A percentile compares a stretch with the other conserved stretches of the same genome.
These are phyloP conservation scores for Actinemys pallida DNA, from an alignment of 2,113 vertebrate genomes.

Conservation along the genomic window DNA sequence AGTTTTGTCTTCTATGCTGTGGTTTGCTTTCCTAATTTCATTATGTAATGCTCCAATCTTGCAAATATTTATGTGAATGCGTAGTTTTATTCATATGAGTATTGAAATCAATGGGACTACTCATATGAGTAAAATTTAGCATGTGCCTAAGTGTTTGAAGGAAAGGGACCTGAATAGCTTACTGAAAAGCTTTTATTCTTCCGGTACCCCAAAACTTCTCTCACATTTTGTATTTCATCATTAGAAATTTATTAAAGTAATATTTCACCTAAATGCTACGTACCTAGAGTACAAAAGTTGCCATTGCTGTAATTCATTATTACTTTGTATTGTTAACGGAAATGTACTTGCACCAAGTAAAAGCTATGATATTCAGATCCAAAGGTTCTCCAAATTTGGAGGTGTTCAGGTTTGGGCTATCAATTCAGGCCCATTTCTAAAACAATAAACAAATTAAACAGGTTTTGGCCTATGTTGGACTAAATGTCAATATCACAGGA, in stretches of 20 bases:
- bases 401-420: neutral
- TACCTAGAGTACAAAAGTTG: neutral
- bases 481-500: neutral
- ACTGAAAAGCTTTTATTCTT: neutral
- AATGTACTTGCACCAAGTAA: neutral
- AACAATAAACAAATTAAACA: neutral
- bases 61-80: conserved; percentile 11
- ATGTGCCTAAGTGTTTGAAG: neutral
- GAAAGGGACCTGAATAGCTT: neutral
- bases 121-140: neutral
- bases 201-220: neutral
- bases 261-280: neutral
- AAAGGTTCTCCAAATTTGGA: neutral
- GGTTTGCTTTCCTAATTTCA: conserved; percentile 13
- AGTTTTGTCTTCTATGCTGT: neutral
- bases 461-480: neutral
- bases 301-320: neutral
- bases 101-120: neutral
- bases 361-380: neutral
- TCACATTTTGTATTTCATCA: neutral
- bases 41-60: neutral
- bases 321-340: neutral
- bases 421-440: neutral
- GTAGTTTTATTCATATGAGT: conserved; percentile 38
- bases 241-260: neutral